A percentile compares a stretch with the other conserved stretches of the same genome.
Evolutionary conservation across 2,113 vertebrate species (phyloP).

Genomic region (Muscicapa adusta): DNA sequence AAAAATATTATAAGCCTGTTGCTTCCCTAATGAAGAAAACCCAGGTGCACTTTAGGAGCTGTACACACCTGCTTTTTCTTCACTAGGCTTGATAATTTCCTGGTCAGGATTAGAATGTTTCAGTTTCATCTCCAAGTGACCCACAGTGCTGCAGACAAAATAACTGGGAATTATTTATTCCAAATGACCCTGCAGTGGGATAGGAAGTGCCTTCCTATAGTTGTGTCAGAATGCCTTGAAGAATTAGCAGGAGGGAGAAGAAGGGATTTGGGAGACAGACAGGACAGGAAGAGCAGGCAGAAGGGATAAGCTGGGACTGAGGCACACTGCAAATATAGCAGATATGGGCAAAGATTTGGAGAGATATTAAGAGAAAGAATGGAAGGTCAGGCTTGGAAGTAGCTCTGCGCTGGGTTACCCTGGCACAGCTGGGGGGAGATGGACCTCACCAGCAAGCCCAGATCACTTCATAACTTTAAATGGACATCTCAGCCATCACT

Average conservation of each 20-base stretch:
- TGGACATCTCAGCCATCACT: not conserved
- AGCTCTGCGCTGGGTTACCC: not conserved
- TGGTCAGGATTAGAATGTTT: not conserved
- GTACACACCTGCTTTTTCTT: not conserved
- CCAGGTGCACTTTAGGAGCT: not conserved
- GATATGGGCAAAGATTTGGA: not conserved
- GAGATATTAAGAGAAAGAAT: not conserved
- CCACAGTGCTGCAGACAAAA: not conserved
- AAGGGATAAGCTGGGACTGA: not conserved
- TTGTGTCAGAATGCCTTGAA: not conserved
- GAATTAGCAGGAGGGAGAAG: not conserved
- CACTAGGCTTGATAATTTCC: not conserved
- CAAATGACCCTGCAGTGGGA: not conserved
- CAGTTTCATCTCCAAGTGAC: not conserved
- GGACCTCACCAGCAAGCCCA: not conserved
- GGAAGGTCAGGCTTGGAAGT: not conserved
- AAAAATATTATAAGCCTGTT: not conserved
- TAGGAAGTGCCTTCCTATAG: not conserved
- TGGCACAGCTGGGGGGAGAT: not conserved
- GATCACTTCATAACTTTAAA: not conserved
- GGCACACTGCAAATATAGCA: not conserved
- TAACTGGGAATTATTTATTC: not conserved
- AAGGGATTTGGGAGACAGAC: not conserved
- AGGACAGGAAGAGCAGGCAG: not conserved
- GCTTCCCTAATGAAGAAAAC: not conserved